These are phyloP conservation scores for Heliconius nattereri DNA, from an alignment of 1,140 invertebrate species.

Conservation along the genomic window DNA sequence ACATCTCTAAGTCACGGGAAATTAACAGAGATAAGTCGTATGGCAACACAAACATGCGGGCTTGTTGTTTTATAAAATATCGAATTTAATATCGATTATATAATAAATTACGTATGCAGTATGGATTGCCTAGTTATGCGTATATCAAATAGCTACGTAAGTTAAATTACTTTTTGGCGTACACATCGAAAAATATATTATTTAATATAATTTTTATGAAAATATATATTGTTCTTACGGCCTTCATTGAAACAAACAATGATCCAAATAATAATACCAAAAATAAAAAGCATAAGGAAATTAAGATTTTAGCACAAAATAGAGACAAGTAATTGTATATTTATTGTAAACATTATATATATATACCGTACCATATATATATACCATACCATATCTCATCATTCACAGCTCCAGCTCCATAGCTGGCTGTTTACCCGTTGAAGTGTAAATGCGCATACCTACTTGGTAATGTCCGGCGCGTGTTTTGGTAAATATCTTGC, in stretches of 20 bases:
- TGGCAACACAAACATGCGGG: conserved; percentile 59
- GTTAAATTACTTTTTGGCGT: neutral
- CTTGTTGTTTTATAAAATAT: conserved; percentile 35
- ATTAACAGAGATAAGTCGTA: conserved; percentile 59
- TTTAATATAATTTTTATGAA: too few relatives aligned
- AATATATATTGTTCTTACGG: too few relatives aligned
- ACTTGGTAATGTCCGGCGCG: conserved; percentile 29
- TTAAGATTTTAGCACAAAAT: neutral
- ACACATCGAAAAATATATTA: neutral
- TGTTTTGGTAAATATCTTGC: conserved; percentile 33
- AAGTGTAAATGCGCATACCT: conserved; percentile 20
- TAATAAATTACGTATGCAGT: neutral
- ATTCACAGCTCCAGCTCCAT: neutral
- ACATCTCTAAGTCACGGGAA: conserved; percentile 57
- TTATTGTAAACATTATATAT: neutral
- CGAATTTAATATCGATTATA: conserved; percentile 1
- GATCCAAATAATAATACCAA: neutral
- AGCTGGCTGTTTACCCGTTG: conserved; percentile 9
- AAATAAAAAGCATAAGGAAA: neutral
- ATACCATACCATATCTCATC: neutral
- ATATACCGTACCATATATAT: neutral
- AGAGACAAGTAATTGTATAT: neutral
- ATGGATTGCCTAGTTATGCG: neutral
- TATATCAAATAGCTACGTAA: neutral
- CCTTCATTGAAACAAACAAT: too few relatives aligned